Evolutionary conservation across 2,113 vertebrate species (phyloP).

Genomic region (crab-eating macaque (Macaca fascicularis)): T2T-MFA8v1.1 NC_088376.1:16041501-16042000

Average conservation of each 20-base stretch:
- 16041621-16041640: not conserved
- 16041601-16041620: constrained; percentile 2
- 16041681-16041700: not conserved
- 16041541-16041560: not conserved
- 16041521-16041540: not conserved
- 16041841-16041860: too few relatives aligned
- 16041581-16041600: not conserved
- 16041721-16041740: not conserved
- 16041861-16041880: too few relatives aligned
- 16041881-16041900: too few relatives aligned
- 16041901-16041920: too few relatives aligned
- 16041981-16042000: too few relatives aligned
- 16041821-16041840: too few relatives aligned
- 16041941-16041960: too few relatives aligned
- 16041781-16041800: too few relatives aligned
- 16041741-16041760: not conserved
- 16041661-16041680: not conserved
- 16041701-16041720: not conserved
- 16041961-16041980: too few relatives aligned
- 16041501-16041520: not conserved
- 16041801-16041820: too few relatives aligned
- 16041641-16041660: not conserved
- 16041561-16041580: not conserved
- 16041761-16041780: not conserved
- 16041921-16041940: too few relatives aligned